phyloP scores from a whole-genome alignment of 2,888 invertebrate species.

The Drosophila neonasuta region DNA sequence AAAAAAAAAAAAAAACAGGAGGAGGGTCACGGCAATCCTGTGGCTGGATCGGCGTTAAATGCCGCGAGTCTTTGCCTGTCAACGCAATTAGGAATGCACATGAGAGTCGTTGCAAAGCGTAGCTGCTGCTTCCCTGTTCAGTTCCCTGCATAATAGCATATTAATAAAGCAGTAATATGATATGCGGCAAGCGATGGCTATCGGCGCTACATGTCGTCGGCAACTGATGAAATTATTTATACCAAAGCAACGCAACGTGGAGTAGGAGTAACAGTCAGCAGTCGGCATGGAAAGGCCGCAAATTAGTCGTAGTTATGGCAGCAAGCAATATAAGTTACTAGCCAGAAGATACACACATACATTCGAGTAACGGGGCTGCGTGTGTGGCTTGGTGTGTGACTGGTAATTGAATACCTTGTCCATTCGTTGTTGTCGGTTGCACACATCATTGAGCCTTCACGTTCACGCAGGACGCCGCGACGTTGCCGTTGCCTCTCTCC shows the following conservation, averaged over 20 bases:
- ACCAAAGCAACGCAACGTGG: conserved; percentile 32
- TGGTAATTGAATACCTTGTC: conserved; percentile 69
- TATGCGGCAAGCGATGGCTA: conserved; percentile 65
- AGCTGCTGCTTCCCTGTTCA: conserved; percentile 1
- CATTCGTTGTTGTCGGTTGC: conserved; percentile 56
- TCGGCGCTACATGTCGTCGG: conserved; percentile 67
- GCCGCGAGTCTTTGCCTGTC: conserved; percentile 67
- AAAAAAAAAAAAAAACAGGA: not conserved
- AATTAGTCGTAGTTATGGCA: conserved; percentile 75
- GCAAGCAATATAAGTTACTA: conserved; percentile 55
- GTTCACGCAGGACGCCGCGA: conserved; percentile 51
- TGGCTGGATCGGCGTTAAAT: conserved; percentile 50
- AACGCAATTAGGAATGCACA: conserved; percentile 70
- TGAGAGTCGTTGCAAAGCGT: conserved; percentile 29
- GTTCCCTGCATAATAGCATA: conserved; percentile 63
- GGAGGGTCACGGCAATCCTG: conserved; percentile 26
- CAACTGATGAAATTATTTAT: conserved; percentile 71
- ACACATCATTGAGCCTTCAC: conserved; percentile 69
- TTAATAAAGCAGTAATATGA: conserved; percentile 76
- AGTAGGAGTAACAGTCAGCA: conserved; percentile 1
- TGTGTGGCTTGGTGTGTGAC: conserved; percentile 35
- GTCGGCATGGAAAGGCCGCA: conserved; percentile 38
- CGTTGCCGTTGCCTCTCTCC: conserved; percentile 8
- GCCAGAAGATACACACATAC: conserved; percentile 26
- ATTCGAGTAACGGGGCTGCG: conserved; percentile 37